Conservation (phyloP, 2,797 vertebrate species). For the Antennarius maculatus region DNA sequence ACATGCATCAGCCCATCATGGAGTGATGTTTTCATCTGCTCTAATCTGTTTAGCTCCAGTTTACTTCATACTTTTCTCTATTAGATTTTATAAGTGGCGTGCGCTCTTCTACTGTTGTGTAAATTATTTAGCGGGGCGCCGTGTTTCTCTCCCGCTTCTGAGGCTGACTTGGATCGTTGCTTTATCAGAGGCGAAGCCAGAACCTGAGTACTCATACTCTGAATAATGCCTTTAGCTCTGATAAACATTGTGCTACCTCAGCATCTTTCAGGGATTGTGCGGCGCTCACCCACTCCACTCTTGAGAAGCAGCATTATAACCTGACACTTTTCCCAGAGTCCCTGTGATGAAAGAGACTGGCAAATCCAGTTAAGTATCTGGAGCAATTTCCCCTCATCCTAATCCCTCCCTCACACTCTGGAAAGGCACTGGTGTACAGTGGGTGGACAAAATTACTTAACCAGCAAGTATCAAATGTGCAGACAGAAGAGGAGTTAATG, state of each 20-base stretch:
- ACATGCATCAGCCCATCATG: constrained; percentile 51
- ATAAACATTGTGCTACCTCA: constrained; percentile 82
- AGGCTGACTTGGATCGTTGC: constrained; percentile 53
- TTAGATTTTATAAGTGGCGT: constrained; percentile 68
- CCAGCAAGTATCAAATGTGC: constrained; percentile 26
- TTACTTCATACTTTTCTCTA: constrained; percentile 59
- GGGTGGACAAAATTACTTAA: constrained; percentile 46
- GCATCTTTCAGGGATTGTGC: constrained; percentile 74
- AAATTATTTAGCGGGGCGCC: constrained; percentile 66
- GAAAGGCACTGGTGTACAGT: constrained; percentile 41
- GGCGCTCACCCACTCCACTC: constrained; percentile 65
- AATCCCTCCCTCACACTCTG: constrained; percentile 60
- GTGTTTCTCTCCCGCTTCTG: constrained; percentile 43
- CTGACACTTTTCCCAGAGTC: constrained; percentile 67
- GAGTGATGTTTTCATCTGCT: constrained; percentile 66
- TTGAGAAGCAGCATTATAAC: constrained; percentile 71
- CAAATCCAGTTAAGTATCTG: constrained; percentile 77
- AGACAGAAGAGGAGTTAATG: constrained; percentile 20
- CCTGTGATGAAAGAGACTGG: constrained; percentile 74
- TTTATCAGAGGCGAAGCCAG: constrained; percentile 71
- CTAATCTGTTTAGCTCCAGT: constrained; percentile 72
- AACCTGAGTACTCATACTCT: constrained; percentile 64
- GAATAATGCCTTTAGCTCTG: constrained; percentile 78
- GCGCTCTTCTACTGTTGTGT: constrained; percentile 57
- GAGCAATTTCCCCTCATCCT: constrained; percentile 74